phyloP scores from a whole-genome alignment of 2,797 vertebrate species.

The Falco biarmicus region DNA sequence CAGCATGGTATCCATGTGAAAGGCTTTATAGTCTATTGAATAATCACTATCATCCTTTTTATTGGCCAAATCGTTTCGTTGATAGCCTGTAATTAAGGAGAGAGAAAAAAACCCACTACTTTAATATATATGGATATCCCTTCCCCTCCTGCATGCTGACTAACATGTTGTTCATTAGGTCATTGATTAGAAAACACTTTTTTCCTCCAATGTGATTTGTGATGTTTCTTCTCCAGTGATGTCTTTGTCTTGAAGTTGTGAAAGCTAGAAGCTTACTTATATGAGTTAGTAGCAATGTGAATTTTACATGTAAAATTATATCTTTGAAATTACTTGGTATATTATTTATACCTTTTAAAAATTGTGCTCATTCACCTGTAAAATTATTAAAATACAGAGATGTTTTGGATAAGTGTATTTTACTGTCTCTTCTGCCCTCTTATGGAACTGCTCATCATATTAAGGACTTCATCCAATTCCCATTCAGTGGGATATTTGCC shows the following conservation, averaged over 20 bases:
- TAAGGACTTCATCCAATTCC: background rate
- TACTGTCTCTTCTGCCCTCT: conserved; percentile 52
- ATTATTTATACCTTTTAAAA: background rate
- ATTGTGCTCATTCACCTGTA: background rate
- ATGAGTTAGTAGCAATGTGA: background rate
- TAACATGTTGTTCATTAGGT: background rate
- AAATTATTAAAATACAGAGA: background rate
- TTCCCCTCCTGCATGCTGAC: background rate
- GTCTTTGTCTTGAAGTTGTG: background rate
- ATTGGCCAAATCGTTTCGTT: background rate
- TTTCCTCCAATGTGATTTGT: background rate
- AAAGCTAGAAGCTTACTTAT: background rate
- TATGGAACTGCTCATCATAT: background rate
- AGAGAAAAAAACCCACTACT: background rate
- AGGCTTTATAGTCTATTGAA: background rate
- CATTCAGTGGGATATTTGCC: background rate
- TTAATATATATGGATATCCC: background rate
- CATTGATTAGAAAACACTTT: background rate
- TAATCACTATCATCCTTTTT: background rate
- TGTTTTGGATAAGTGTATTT: background rate
- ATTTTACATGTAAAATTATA: background rate
- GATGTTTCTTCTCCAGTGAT: background rate
- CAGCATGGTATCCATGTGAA: background rate
- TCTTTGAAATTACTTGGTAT: background rate
- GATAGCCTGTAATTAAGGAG: background rate